phyloP scores from a whole-genome alignment of 2,888 invertebrate genomes.

The Biston betularia region DNA sequence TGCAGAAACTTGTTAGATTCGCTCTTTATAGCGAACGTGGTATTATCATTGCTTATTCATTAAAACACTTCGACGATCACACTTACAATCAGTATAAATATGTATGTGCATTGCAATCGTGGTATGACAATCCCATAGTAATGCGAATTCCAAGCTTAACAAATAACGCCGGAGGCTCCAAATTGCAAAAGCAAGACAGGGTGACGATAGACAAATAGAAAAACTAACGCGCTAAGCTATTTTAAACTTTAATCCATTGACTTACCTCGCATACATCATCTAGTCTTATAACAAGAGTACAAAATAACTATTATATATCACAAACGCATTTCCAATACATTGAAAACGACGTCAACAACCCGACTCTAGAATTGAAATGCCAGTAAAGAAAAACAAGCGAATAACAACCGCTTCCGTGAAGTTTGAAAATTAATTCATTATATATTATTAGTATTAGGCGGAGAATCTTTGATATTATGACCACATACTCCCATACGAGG shows the following conservation, averaged over 20 bases:
- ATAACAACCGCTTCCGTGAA: constrained; percentile 58
- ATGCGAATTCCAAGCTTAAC: constrained; percentile 38
- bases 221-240: constrained; percentile 53
- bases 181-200: constrained; percentile 70
- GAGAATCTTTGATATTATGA: constrained; percentile 82
- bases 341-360: constrained; percentile 38
- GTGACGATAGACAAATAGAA: constrained; percentile 57
- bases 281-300: constrained; percentile 23
- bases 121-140: constrained; percentile 31
- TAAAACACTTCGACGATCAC: constrained; percentile 22
- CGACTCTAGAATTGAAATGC: constrained; percentile 44
- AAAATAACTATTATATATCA: constrained; percentile 34
- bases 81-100: constrained; percentile 30
- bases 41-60: background rate
- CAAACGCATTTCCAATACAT: constrained; percentile 23
- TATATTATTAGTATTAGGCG: constrained; percentile 68
- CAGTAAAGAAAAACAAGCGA: constrained; percentile 61
- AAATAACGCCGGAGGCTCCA: constrained; percentile 43
- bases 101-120: constrained; percentile 33
- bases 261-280: constrained; percentile 56
- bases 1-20: background rate
- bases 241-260: constrained; percentile 48
- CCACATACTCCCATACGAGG: constrained; percentile 83
- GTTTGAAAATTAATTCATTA: constrained; percentile 40
- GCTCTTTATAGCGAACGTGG: background rate